Evolutionary conservation across 35 echinoderm and acorn worm genomes (phyloP).

Genomic region (Stichopus chloronotus): DNA sequence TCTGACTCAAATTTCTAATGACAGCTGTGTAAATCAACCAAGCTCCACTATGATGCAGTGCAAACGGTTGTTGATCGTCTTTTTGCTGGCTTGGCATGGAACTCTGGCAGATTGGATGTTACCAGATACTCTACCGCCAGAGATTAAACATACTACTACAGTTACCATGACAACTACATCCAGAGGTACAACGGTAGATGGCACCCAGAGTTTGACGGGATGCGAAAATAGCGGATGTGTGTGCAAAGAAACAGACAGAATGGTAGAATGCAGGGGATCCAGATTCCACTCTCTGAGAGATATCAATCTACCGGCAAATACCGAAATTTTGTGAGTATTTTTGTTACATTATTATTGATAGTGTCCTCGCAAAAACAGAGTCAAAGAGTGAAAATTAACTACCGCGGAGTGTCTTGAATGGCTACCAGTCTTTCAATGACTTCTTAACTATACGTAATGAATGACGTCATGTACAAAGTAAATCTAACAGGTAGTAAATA

Average conservation of each 20-base stretch:
- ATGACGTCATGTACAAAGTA: no score
- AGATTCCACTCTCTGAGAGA: background rate
- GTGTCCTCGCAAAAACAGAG: no score
- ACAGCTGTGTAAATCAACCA: background rate
- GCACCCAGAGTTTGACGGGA: background rate
- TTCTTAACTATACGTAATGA: no score
- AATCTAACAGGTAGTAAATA: no score
- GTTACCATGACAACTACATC: constrained; percentile 15
- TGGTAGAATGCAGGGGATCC: background rate
- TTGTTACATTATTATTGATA: no score
- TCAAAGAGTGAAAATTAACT: no score
- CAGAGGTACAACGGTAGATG: background rate
- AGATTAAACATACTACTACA: background rate
- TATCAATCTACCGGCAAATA: background rate
- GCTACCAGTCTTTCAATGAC: no score
- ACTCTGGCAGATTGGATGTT: background rate
- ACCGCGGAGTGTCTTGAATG: no score
- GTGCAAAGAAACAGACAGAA: background rate
- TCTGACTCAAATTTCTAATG: background rate
- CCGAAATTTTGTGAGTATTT: background rate
- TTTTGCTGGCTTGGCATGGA: background rate
- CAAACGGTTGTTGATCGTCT: background rate
- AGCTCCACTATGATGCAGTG: background rate
- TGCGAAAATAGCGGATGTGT: background rate
- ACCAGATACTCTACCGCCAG: background rate